phyloP scores from a whole-genome alignment of 2,888 invertebrate genomes.

The Tholera decimalis region DNA sequence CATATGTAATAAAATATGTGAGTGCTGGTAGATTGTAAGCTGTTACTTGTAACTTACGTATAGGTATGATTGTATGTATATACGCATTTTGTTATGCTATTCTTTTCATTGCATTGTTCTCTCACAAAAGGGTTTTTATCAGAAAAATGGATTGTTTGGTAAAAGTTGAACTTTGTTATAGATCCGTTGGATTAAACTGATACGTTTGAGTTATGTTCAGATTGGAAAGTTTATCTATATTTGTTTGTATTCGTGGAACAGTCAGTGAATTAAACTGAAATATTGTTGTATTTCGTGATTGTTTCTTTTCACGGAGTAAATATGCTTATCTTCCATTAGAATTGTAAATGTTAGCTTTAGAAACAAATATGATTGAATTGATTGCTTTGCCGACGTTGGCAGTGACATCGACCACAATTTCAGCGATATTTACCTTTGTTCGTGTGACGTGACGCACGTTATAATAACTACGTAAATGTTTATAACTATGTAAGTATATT shows the following conservation, averaged over 20 bases:
- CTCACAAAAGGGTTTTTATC: slow-evolving; percentile 23
- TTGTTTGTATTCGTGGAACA: slow-evolving; percentile 16
- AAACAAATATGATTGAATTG: neutral
- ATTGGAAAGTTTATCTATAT: slow-evolving; percentile 24
- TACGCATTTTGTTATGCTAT: no score
- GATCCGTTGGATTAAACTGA: slow-evolving; percentile 6
- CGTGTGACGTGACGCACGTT: no score
- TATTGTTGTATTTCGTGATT: slow-evolving; percentile 7
- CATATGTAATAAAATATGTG: no score
- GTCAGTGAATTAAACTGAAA: slow-evolving; percentile 5
- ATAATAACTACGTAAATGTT: no score
- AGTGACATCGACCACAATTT: neutral
- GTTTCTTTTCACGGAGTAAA: neutral
- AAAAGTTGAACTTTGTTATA: slow-evolving; percentile 4
- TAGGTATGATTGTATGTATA: no score
- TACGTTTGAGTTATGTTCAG: slow-evolving; percentile 24
- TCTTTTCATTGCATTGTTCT: slow-evolving; percentile 23
- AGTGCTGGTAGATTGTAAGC: no score
- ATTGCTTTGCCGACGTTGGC: neutral
- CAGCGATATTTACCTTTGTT: neutral
- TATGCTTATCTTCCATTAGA: neutral
- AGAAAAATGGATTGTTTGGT: slow-evolving; percentile 11
- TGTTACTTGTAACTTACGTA: no score
- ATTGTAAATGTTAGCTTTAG: slow-evolving; percentile 3
- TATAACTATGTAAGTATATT: no score